Evolutionary conservation across 30 jellyfish, hydroid and myxozoan genomes (phyloP).

Genomic region (Rhopilema esculentum): DNA sequence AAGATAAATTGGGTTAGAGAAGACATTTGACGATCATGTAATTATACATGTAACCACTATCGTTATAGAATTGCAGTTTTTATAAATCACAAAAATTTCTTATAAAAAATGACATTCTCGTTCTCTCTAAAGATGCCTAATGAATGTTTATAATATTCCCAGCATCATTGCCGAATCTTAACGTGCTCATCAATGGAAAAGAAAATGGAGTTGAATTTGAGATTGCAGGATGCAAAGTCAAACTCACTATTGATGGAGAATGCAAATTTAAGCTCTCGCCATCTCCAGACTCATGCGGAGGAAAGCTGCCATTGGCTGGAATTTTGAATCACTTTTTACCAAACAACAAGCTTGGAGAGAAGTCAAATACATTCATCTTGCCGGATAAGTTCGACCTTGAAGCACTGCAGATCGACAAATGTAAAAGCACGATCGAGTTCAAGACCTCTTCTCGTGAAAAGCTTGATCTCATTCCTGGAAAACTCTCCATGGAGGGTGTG

Average conservation of each 20-base stretch:
- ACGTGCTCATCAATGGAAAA: conserved; percentile 30
- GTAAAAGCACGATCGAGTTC: conserved; percentile 51
- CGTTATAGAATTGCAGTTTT: no score
- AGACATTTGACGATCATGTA: no score
- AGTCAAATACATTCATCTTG: conserved; percentile 64
- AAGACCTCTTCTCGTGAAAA: conserved; percentile 47
- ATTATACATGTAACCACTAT: no score
- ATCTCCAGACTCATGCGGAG: conserved; percentile 64
- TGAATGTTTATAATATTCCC: no score
- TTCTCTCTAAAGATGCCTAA: no score
- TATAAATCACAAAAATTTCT: no score
- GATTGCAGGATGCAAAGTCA: conserved; percentile 66
- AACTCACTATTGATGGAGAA: conserved; percentile 48
- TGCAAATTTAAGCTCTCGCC: conserved; percentile 63
- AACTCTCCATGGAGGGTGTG: conserved; percentile 61
- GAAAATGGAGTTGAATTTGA: conserved; percentile 64
- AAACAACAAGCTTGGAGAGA: conserved; percentile 58
- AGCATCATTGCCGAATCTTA: conserved; percentile 44
- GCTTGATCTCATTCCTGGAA: conserved; percentile 66
- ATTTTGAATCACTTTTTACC: conserved; percentile 67
- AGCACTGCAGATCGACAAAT: conserved; percentile 55
- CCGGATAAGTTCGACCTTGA: conserved; percentile 73
- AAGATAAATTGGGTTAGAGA: no score
- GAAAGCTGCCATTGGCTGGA: conserved; percentile 55
- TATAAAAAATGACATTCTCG: no score